Evolutionary conservation across 1,140 invertebrate species (phyloP).

Genomic region (Drosophila ercepeae): DNA sequence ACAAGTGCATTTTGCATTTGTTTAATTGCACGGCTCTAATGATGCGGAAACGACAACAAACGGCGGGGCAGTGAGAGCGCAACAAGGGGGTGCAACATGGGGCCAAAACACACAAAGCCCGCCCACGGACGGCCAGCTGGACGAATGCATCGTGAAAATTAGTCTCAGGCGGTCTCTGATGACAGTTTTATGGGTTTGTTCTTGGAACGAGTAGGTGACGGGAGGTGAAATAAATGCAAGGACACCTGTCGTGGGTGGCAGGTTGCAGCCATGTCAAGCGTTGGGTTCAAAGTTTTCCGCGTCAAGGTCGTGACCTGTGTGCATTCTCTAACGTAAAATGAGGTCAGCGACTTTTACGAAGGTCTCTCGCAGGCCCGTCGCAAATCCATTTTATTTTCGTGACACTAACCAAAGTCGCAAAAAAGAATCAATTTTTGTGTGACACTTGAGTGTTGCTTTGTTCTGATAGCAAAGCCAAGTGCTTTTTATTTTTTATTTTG

Average conservation of each 20-base stretch:
- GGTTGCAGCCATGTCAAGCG: not conserved
- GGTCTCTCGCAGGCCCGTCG: slow-evolving; percentile 14
- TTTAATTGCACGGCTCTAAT: slow-evolving; percentile 65
- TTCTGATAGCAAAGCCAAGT: not conserved
- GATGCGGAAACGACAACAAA: slow-evolving; percentile 52
- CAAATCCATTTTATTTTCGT: slow-evolving; percentile 3
- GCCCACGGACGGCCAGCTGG: slow-evolving; percentile 26
- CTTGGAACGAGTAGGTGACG: slow-evolving; percentile 19
- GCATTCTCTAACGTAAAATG: too few species aligned
- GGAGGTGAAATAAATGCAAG: too few species aligned
- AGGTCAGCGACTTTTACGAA: slow-evolving; percentile 21
- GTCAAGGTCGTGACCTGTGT: slow-evolving; percentile 33
- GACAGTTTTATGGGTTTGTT: slow-evolving; percentile 70
- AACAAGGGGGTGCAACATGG: too few species aligned
- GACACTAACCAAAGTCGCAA: not conserved
- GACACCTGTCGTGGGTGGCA: not conserved
- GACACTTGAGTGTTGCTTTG: slow-evolving; percentile 4
- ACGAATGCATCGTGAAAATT: slow-evolving; percentile 19
- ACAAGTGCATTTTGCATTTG: slow-evolving; percentile 60
- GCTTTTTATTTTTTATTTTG: not conserved
- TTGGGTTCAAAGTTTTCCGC: slow-evolving; percentile 51
- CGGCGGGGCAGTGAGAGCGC: not conserved
- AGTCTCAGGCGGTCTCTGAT: slow-evolving; percentile 15
- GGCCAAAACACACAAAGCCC: slow-evolving; percentile 6
- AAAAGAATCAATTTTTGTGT: slow-evolving; percentile 11